Conservation (phyloP, 2,888 invertebrate species). For the Gasteruption jaculator region DNA sequence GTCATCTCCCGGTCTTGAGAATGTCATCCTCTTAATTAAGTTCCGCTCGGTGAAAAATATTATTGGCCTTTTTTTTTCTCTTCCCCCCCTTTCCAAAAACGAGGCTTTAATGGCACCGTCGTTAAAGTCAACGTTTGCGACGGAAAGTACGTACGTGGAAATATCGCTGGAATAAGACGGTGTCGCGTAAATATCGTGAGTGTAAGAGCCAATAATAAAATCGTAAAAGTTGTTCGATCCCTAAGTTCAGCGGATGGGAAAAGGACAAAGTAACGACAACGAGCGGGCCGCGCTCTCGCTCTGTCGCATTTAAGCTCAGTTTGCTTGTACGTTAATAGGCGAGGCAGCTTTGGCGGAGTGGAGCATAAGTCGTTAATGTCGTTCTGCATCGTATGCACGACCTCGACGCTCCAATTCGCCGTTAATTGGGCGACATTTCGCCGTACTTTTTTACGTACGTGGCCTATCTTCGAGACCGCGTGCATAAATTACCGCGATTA, state of each 20-base stretch:
- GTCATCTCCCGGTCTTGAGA: too few species aligned
- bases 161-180: constrained; percentile 32
- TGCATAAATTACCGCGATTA: constrained; percentile 47
- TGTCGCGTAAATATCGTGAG: constrained; percentile 32
- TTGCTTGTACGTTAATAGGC: constrained; percentile 34
- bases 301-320: constrained; percentile 32
- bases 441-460: constrained; percentile 33
- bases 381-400: constrained; percentile 29
- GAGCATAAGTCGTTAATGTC: constrained; percentile 30
- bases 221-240: constrained; percentile 32
- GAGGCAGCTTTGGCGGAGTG: constrained; percentile 32
- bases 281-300: constrained; percentile 22
- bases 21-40: constrained; percentile 29
- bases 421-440: constrained; percentile 48
- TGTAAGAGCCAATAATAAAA: constrained; percentile 39
- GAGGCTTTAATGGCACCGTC: too few species aligned
- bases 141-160: too few species aligned
- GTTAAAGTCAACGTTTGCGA: constrained; percentile 31
- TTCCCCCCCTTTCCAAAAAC: too few species aligned
- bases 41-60: constrained; percentile 25
- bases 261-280: constrained; percentile 11
- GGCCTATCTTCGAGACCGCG: constrained; percentile 34
- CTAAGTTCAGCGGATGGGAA: constrained; percentile 21
- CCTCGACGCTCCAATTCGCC: constrained; percentile 42
- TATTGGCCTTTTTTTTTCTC: too few species aligned